These are phyloP conservation scores for Hyposmocoma kahamanoa DNA, from an alignment of 1,140 invertebrate genomes.

Conservation along the genomic window DNA sequence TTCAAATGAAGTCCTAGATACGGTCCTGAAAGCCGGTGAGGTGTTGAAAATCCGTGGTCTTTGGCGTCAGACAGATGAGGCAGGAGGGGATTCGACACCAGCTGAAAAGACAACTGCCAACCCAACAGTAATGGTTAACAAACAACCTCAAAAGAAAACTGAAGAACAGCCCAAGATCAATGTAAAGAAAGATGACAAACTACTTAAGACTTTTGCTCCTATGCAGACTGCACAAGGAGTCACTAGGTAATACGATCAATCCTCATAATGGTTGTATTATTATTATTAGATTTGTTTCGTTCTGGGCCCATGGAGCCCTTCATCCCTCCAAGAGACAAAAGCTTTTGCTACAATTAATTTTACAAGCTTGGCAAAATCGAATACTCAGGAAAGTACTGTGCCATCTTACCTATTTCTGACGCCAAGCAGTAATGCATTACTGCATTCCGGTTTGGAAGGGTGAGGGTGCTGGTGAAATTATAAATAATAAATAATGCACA, in stretches of 20 bases:
- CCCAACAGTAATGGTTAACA: constrained; percentile 31
- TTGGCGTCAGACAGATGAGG: constrained; percentile 77
- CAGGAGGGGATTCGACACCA: constrained; percentile 35
- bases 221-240: constrained; percentile 39
- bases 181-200: constrained; percentile 70
- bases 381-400: no score
- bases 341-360: no score
- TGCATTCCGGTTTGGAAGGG: no score
- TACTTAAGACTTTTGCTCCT: constrained; percentile 60
- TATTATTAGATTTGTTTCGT: no score
- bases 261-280: no score
- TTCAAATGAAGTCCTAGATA: constrained; percentile 86
- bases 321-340: no score
- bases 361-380: no score
- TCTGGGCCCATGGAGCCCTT: no score
- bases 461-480: no score
- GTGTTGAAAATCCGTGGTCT: constrained; percentile 84
- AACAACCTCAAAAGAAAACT: constrained; percentile 42
- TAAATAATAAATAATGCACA: no score
- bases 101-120: constrained; percentile 41
- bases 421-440: no score
- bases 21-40: constrained; percentile 85
- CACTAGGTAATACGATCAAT: constrained; percentile 29
- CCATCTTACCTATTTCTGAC: no score
- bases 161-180: constrained; percentile 59